phyloP scores from a whole-genome alignment of 1,140 invertebrate species.

The Brachionus asplanchnoidis region DNA sequence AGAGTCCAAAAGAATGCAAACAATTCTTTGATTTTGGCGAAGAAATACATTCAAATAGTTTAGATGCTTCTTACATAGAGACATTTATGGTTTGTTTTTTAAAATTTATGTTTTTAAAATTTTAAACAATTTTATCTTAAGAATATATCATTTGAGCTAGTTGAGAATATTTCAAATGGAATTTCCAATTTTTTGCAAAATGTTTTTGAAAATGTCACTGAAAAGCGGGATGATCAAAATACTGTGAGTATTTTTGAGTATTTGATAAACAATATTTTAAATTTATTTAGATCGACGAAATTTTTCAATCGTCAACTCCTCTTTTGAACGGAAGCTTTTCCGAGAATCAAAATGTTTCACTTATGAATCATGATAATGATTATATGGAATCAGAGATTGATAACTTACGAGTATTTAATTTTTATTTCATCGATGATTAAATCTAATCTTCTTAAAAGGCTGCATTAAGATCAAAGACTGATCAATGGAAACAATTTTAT shows the following conservation, averaged over 20 bases:
- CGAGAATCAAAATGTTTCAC: too few species aligned
- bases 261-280: not conserved
- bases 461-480: not conserved
- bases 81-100: not conserved
- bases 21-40: not conserved
- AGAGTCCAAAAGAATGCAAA: not conserved
- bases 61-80: not conserved
- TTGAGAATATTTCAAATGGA: too few species aligned
- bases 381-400: not conserved
- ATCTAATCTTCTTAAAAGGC: not conserved
- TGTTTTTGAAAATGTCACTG: not conserved
- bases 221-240: not conserved
- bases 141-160: not conserved
- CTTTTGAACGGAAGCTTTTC: too few species aligned
- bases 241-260: not conserved
- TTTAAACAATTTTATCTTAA: not conserved
- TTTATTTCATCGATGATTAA: not conserved
- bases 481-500: not conserved
- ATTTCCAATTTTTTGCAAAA: not conserved
- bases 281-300: not conserved
- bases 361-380: too few species aligned
- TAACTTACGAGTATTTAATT: not conserved
- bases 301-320: not conserved
- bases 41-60: not conserved
- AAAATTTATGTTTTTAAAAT: not conserved